Base-by-base conservation (phyloP, 2,888 invertebrate genomes). In the Lingula anatina region DNA sequence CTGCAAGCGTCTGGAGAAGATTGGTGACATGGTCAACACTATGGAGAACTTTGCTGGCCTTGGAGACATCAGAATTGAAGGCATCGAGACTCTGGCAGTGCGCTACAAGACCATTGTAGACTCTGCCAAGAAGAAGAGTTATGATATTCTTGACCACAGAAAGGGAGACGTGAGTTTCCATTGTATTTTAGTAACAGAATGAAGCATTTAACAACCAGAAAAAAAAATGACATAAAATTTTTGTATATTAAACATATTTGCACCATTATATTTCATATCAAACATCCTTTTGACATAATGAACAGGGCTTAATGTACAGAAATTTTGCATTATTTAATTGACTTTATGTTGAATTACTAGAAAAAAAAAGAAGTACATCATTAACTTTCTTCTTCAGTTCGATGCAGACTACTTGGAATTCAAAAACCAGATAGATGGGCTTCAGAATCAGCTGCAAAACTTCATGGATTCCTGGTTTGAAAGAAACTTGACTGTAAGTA, bases 141-240 rank as follows among this genome's bases (percentile, higher is more conserved):
- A 95, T 70, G 92, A 96, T 69, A 90, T 94, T 67, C 78, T 95
- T 35, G 92, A 95, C 76, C 91, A 94, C 70, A 83, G 92, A 51
- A 92, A 94, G 73, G 79, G 81, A 0, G 89, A 90, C 60, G 74
- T 71, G 50, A 51, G 46, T 43, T n/a, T n/a, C n/a, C n/a, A n/a
- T n/a, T n/a, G n/a, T n/a, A n/a, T n/a, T n/a, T n/a, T n/a, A n/a
- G n/a, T n/a, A n/a, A n/a, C n/a, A n/a, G n/a, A n/a, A n/a, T n/a
- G n/a, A n/a, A n/a, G n/a, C n/a, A n/a, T n/a, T n/a, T n/a, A n/a
- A n/a, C n/a, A n/a, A n/a, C n/a, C n/a, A n/a, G n/a, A n/a, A n/a
- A n/a, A n/a, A n/a, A n/a, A n/a, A n/a, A n/a, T n/a, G n/a, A n/a
- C n/a, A n/a, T n/a, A n/a, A n/a, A n/a, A n/a, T n/a, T n/a, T n/a